A percentile compares a stretch with the other conserved stretches of the same genome.
phyloP scores from a whole-genome alignment of 2,888 invertebrate genomes.

The Rotaria magnacalcarata region DNA sequence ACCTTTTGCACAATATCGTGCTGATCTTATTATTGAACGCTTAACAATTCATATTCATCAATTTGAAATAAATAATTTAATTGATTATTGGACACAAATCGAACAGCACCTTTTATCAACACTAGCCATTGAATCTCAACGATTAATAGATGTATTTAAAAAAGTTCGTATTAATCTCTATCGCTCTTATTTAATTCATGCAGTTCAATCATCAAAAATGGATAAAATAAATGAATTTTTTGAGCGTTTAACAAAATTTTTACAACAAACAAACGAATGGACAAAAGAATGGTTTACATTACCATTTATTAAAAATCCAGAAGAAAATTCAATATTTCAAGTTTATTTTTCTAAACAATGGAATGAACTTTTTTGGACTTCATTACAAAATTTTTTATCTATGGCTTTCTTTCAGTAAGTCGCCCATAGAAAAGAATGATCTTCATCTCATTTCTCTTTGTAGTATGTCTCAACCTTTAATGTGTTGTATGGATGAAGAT shows the following conservation, averaged over 20 bases:
- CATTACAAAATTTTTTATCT: constrained; percentile 79
- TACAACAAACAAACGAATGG: constrained; percentile 85
- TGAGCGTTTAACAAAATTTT: constrained; percentile 75
- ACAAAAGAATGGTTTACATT: constrained; percentile 88
- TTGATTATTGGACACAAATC: constrained; percentile 82
- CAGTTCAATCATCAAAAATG: constrained; percentile 72
- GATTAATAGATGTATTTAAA: constrained; percentile 48
- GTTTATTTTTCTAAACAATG: constrained; percentile 85
- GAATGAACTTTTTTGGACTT: constrained; percentile 86
- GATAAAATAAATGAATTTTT: constrained; percentile 86
- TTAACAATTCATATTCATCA: constrained; percentile 70
- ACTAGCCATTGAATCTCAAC: constrained; percentile 46
- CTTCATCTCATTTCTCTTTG: neutral
- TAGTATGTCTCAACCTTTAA: neutral
- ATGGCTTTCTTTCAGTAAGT: neutral
- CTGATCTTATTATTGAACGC: constrained; percentile 66
- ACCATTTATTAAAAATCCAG: constrained; percentile 82
- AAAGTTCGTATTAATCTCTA: constrained; percentile 79
- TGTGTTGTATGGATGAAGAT: neutral
- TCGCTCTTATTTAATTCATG: constrained; percentile 82
- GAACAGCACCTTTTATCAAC: constrained; percentile 80
- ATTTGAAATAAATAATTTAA: constrained; percentile 74
- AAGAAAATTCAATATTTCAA: constrained; percentile 79
- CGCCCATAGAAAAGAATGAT: neutral
- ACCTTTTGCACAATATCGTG: constrained; percentile 49